phyloP scores from a whole-genome alignment of 1,140 invertebrate genomes.

The Scaptomyza graminum region DNA sequence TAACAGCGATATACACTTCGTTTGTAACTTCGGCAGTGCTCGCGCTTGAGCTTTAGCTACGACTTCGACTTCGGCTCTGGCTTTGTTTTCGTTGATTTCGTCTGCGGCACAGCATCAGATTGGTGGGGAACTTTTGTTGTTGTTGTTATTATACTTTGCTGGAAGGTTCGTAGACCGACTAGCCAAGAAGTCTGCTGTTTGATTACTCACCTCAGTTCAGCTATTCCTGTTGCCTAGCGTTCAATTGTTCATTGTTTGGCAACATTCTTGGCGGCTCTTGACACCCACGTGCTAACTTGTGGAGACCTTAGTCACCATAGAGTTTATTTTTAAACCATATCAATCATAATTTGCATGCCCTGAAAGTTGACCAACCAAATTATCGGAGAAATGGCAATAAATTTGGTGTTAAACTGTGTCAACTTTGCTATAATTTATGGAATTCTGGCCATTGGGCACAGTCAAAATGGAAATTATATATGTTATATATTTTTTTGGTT shows the following conservation, averaged over 20 bases:
- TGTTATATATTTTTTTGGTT: constrained; percentile 9
- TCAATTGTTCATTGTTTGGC: not conserved
- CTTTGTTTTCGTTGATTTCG: not conserved
- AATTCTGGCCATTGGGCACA: not conserved
- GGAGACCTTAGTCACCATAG: not conserved
- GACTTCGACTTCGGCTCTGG: constrained; percentile 14
- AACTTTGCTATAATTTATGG: not conserved
- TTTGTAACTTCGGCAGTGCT: constrained; percentile 20
- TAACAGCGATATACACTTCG: constrained; percentile 31
- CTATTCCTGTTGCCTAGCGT: constrained; percentile 24
- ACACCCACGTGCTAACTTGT: not conserved
- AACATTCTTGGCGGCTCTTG: not conserved
- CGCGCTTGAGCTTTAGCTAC: constrained; percentile 6
- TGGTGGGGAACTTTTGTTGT: constrained; percentile 24
- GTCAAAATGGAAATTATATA: constrained; percentile 8
- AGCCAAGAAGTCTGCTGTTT: constrained; percentile 52
- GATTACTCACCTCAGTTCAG: constrained; percentile 42
- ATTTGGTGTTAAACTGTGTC: not conserved
- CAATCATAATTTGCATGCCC: not conserved
- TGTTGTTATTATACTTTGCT: constrained; percentile 1
- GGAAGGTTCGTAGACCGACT: not conserved
- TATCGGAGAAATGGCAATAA: not conserved
- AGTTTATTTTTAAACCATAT: no score
- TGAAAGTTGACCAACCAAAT: not conserved
- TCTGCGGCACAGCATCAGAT: constrained; percentile 43